These are phyloP conservation scores for Caranx melampygus DNA, from an alignment of 2,113 vertebrate species.

Conservation along the genomic window DNA sequence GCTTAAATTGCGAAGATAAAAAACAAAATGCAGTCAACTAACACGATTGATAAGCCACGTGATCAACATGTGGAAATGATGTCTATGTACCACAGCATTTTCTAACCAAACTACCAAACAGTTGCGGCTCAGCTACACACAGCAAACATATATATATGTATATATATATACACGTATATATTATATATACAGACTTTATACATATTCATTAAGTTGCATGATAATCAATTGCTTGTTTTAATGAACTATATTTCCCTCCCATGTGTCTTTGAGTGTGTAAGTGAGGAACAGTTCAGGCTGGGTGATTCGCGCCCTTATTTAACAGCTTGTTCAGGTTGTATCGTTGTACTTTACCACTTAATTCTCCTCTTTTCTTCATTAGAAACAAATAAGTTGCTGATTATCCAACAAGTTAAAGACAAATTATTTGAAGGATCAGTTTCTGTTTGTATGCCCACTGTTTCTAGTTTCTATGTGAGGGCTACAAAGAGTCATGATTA, in stretches of 20 bases:
- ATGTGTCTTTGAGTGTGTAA: too few relatives aligned
- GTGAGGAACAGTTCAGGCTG: too few relatives aligned
- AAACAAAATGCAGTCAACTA: background rate
- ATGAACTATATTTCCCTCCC: background rate
- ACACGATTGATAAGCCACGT: too few relatives aligned
- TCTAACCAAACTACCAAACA: too few relatives aligned
- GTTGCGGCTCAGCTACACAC: too few relatives aligned
- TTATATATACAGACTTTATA: background rate
- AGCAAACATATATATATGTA: too few relatives aligned
- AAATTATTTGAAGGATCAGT: background rate
- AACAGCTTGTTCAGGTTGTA: background rate
- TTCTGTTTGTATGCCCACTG: background rate
- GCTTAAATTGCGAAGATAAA: background rate
- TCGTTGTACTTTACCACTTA: too few relatives aligned
- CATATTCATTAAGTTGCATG: background rate
- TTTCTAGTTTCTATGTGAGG: background rate
- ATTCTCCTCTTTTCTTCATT: background rate
- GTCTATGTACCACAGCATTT: too few relatives aligned
- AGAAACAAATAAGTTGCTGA: background rate
- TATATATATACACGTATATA: too few relatives aligned
- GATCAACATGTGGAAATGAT: too few relatives aligned
- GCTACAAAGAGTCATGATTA: background rate
- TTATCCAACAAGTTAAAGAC: background rate
- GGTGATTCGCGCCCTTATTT: background rate
- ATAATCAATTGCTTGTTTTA: background rate